Base-by-base conservation (phyloP, 2,113 vertebrate genomes). In the Centropus bengalensis region DNA sequence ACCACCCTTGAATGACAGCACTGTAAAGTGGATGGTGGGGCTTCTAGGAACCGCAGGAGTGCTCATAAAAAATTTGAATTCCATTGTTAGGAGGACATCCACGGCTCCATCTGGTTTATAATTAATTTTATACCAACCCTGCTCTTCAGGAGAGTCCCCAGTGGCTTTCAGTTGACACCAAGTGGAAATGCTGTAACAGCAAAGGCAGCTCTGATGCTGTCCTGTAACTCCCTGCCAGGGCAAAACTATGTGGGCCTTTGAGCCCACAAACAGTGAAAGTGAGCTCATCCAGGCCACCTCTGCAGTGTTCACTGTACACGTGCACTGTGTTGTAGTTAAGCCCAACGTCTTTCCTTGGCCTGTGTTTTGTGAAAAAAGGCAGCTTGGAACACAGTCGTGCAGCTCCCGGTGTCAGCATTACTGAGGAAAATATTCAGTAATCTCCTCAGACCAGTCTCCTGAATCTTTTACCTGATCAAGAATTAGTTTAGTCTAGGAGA, bases 241-340 rank as follows among this genome's bases (percentile, higher is more conserved):
- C 45, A 60, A 24, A 21, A 23, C 45, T 28, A 4, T 3, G 1
- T 40, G 52, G n/a, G 47, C 24, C 30, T 64, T 70, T 58, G 36
- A 70, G n/a, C n/a, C n/a, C n/a, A n/a, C n/a, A n/a, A n/a, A 11
- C 12, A 21, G n/a, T 84, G 12, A 40, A 74, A 56, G 16, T 1
- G 1, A 28, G 20, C 40, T 69, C 5, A 2, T 33, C 14, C 64
- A 77, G 44, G 59, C 18, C 27, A 88, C 36, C 24, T 83, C 64
- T 22, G 14, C 42, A 7, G 7, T 17, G 47, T 32, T 80, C 28
- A 58, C 6, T 0, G 0, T 26, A 22, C 17, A 44, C 1, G 1
- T 0, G 16, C 40, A 55, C 8, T 16, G 16, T 42, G 4, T 18
- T 40, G 14, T 40, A 24, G 27, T 36, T 36, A 42, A 75, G 2